Evolutionary conservation across 1,140 invertebrate species (phyloP), one percentile per base, ranked within the genome.

Genomic region (Reticulitermes speratus): DNA sequence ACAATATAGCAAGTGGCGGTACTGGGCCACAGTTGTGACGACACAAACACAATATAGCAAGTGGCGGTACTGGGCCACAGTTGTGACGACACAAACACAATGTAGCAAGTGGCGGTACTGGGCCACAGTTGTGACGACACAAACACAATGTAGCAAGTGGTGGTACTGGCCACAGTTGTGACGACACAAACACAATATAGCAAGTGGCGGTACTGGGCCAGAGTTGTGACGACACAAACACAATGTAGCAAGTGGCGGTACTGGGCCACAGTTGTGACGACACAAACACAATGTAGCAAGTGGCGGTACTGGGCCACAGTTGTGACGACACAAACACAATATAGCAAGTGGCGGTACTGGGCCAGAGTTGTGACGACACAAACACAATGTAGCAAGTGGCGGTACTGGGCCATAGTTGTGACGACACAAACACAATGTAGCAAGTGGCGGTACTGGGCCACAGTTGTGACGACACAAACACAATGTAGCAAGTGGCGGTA

Each of bases 261-360:
- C 55, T 8, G 21, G 55, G 38, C 2, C 38, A 38, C 2, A 38
- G 2, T 38, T 38, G 38, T 5, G 38, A 38, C 38, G 38, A 38
- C 38, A n/a, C n/a, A n/a, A n/a, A n/a, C n/a, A n/a, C n/a, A n/a
- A n/a, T 75, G 65, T 75, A 75, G 65, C 65, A 75, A 75, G 65
- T 75, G 21, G 59, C 55, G 55, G 55, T 19, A 6, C 55, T 8
- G 21, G 55, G 38, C 2, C 38, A 38, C 2, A 38, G 2, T 38
- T 38, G 38, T 5, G 38, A 38, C 38, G 38, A 38, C 38, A n/a
- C n/a, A n/a, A n/a, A n/a, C n/a, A n/a, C n/a, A n/a, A n/a, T n/a
- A n/a, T 75, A 75, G 65, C 65, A 75, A 75, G 65, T 75, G 21
- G 59, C 55, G 55, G 55, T 19, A 6, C 55, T 8, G 21, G 55